Percentiles rank a stretch among this genome's conserved stretches.
phyloP scores from a whole-genome alignment of 2,888 invertebrate species.

The Catotricha subobsoleta region DNA sequence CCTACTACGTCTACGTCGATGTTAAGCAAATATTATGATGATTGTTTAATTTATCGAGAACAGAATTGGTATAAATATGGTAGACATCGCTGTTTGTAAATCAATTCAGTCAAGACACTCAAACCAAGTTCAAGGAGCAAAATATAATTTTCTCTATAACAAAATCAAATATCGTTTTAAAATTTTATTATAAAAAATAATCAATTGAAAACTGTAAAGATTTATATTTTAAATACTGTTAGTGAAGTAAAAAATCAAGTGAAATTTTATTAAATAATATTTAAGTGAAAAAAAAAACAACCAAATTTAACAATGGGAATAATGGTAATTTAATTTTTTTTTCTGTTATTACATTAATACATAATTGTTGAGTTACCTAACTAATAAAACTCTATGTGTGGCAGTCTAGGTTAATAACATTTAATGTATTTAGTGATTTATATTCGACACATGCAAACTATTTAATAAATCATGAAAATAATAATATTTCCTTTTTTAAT shows the following conservation, averaged over 20 bases:
- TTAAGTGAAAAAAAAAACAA: neutral
- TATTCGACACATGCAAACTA: too few relatives aligned
- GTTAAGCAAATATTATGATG: too few relatives aligned
- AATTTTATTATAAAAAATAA: neutral
- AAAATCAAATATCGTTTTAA: neutral
- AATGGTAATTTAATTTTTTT: neutral
- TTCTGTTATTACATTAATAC: neutral
- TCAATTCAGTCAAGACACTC: neutral
- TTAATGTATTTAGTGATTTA: too few relatives aligned
- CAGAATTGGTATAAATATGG: conserved; percentile 3
- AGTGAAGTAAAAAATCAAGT: neutral
- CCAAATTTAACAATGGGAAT: neutral
- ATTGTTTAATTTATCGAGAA: too few relatives aligned
- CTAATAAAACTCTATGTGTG: too few relatives aligned
- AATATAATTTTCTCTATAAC: neutral
- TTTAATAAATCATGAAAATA: too few relatives aligned
- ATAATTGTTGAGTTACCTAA: too few relatives aligned
- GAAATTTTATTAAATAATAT: neutral
- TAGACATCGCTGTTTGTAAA: conserved; percentile 1
- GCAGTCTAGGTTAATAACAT: too few relatives aligned
- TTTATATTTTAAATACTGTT: neutral
- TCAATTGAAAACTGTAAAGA: too few relatives aligned
- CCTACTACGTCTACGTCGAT: too few relatives aligned
- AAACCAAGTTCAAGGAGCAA: neutral
- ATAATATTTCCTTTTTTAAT: neutral